Evolutionary conservation across 2,113 vertebrate species (phyloP), one percentile per base, ranked within the genome.

Genomic region (Spea multiplicata): DNA sequence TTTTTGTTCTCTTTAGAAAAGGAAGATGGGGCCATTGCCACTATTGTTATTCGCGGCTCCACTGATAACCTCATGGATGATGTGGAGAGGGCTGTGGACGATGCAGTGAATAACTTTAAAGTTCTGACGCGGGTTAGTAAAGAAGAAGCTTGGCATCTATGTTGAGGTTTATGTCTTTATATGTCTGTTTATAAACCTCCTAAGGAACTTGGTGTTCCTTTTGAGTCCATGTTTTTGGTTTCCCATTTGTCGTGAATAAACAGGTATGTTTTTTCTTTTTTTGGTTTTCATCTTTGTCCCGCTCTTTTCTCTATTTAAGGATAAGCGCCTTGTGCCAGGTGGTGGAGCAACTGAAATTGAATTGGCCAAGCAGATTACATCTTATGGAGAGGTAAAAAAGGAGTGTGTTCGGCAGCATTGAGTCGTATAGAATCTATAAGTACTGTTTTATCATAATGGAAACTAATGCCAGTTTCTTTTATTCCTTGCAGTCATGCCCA

Each of bases 11-110:
- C 0, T 79, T 83, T 70, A 98, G 97, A 97, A 83, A 98, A 96
- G 83, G 96, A 99, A 81, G 96, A 98, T 13, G 93, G 96, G 14
- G 90, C 94, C 74, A 95, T 99, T 84, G 93, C 97, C 30, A 98
- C 97, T 0, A 89, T 99, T 82, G 92, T 99, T 17, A 93, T 99
- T 83, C 93, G 97, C 83, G 97, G 97, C 44, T 98, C 97, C 76
- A 99, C 97, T 52, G 96, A 99, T 78, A 99, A 99, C 81, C 88
- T 96, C 73, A 97, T 99, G 97, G 97, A 99, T 84, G 97, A 99
- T 71, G 93, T 99, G 59, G 97, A 99, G 86, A 89, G 97, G 81
- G 97, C 97, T 9, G 88, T 99, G 3, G 97, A 99, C 79, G 97
- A 99, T 83, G 97, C 92, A 13, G 96, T 99, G 66, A 99, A 99